A percentile compares a stretch with the other conserved stretches of the same genome.
phyloP scores from a whole-genome alignment of 2,888 invertebrate genomes.

The Ennomos erosarius region DNA sequence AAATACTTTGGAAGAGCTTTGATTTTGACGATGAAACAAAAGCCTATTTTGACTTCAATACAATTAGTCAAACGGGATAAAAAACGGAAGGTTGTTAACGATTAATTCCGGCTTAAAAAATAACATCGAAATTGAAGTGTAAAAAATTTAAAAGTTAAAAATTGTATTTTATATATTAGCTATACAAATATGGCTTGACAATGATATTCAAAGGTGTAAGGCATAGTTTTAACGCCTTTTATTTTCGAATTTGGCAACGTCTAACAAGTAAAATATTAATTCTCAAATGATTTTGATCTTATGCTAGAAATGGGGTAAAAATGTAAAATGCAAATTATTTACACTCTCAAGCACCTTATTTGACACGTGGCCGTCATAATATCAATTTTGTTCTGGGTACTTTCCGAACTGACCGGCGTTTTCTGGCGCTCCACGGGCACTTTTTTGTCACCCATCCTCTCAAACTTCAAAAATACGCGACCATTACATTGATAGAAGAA shows the following conservation, averaged over 20 bases:
- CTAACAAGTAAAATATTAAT: slow-evolving; percentile 15
- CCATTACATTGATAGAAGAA: no score
- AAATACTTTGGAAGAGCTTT: background rate
- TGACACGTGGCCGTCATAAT: slow-evolving; percentile 70
- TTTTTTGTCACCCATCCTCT: no score
- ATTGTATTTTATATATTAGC: slow-evolving; percentile 31
- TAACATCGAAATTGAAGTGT: slow-evolving; percentile 20
- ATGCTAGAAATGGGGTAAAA: slow-evolving; percentile 64
- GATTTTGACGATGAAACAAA: slow-evolving; percentile 18
- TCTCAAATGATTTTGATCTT: slow-evolving; percentile 53
- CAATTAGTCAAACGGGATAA: slow-evolving; percentile 18
- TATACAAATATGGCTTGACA: slow-evolving; percentile 34
- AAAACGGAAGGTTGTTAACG: slow-evolving; percentile 21
- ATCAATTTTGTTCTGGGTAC: slow-evolving; percentile 65
- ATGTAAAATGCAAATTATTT: slow-evolving; percentile 67
- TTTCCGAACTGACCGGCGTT: slow-evolving; percentile 32
- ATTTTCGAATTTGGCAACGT: slow-evolving; percentile 42
- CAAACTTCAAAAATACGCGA: no score
- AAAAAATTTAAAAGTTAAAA: slow-evolving; percentile 32
- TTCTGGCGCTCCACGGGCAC: slow-evolving; percentile 14
- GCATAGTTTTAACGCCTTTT: slow-evolving; percentile 28
- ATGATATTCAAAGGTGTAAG: slow-evolving; percentile 23
- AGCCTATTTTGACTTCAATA: slow-evolving; percentile 5
- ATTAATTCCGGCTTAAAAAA: slow-evolving; percentile 20
- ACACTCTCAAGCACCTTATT: slow-evolving; percentile 78